Base-by-base conservation (phyloP, 2,797 vertebrate genomes). In the Remorina albescens region DNA sequence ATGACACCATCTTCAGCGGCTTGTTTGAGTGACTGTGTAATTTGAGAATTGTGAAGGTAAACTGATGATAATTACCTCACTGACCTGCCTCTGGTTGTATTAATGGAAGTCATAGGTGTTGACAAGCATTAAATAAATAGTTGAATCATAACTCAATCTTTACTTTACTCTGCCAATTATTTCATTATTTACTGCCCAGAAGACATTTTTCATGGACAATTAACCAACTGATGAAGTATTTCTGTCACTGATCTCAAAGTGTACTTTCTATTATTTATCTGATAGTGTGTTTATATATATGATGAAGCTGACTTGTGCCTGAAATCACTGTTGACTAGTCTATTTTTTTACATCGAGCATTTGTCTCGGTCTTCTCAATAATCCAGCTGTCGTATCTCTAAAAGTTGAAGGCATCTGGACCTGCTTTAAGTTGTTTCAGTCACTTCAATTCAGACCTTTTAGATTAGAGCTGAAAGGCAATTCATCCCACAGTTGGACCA, bases 111-210 rank as follows among this genome's bases (percentile, higher is more conserved):
- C 49, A 37, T 66, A 53, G 67, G 56, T 68, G 77, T 76, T 67
- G 55, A 58, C 54, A 50, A 68, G 61, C 36, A 46, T 80, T 71
- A 68, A 84, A 63, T 71, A 71, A 67, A 86, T 58, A 55, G 60
- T 26, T 23, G 34, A 62, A 57, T 59, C 60, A 42, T 25, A 66
- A 82, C 44, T 58, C 0, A 0, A 36, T 37, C 46, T 53, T 8
- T 78, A 55, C 69, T 67, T 32, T 25, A 63, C 54, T 82, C 64
- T 36, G 42, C 71, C 58, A 49, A n/a, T 73, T 73, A 41, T 47
- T 55, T 34, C 37, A 64, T 56, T 67, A 79, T 54, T 86, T 71
- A 61, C 39, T 53, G 23, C 47, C 46, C 12, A 19, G 49, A 77
- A 59, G 58, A 42, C 25, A n/a, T n/a, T 66, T 37, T 58, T 47